Conservation (phyloP, 2,113 vertebrate species). For the Python bivittatus region DNA sequence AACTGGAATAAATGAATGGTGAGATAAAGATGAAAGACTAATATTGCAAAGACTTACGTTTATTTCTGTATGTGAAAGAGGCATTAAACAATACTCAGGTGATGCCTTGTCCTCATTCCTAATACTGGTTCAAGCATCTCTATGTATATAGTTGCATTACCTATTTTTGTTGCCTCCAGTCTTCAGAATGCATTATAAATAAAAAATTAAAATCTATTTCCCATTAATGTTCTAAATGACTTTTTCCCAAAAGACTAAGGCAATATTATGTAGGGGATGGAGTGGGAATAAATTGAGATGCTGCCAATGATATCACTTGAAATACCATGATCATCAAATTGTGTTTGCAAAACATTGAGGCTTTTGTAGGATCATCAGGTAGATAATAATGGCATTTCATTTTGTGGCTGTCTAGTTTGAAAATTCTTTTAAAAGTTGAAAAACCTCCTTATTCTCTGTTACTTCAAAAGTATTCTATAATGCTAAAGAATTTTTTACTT, state of each 20-base stretch:
- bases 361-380: neutral
- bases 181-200: neutral
- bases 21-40: neutral
- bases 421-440: neutral
- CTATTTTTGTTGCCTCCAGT: neutral
- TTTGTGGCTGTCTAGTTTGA: neutral
- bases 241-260: neutral
- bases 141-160: neutral
- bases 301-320: neutral
- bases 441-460: neutral
- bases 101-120: neutral
- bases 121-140: neutral
- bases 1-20: neutral
- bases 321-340: neutral
- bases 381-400: neutral
- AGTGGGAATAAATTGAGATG: neutral
- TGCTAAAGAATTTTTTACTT: conserved; percentile 57
- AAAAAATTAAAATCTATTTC: neutral
- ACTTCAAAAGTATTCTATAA: conserved; percentile 27
- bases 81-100: neutral
- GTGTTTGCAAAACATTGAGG: neutral
- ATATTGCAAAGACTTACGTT: neutral
- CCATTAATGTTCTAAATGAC: neutral
- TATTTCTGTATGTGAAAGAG: neutral
- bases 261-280: neutral